phyloP scores from a whole-genome alignment of 2,888 invertebrate species.

The Caradrina kadenii region DNA sequence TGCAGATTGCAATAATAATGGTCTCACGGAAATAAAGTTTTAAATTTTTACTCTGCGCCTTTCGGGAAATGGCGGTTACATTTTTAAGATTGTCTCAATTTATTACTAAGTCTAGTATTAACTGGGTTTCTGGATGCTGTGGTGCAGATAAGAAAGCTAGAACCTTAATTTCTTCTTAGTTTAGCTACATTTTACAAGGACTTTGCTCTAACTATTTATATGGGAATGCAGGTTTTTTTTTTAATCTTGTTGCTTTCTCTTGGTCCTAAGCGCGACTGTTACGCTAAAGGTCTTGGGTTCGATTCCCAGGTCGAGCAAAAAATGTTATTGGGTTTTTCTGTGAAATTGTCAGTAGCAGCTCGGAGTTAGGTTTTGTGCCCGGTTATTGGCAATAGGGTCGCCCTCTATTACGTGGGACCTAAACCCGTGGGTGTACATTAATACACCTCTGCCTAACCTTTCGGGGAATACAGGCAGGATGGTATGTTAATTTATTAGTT shows the following conservation, averaged over 20 bases:
- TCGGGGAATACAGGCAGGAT: too few relatives aligned
- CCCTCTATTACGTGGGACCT: too few relatives aligned
- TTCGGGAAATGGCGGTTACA: conserved; percentile 8
- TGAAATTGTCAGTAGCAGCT: too few relatives aligned
- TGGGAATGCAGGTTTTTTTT: conserved; percentile 17
- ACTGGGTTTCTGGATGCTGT: conserved; percentile 23
- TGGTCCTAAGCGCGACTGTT: too few relatives aligned
- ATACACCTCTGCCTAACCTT: too few relatives aligned
- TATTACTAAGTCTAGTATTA: conserved; percentile 20
- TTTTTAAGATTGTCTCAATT: conserved; percentile 37
- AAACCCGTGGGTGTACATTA: too few relatives aligned
- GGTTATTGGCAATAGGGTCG: too few relatives aligned
- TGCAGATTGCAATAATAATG: conserved; percentile 7
- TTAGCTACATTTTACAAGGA: conserved; percentile 23
- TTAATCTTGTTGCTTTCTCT: too few relatives aligned
- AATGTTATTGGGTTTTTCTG: too few relatives aligned
- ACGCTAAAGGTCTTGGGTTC: too few relatives aligned
- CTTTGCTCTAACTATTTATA: neutral
- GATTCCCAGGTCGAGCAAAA: too few relatives aligned
- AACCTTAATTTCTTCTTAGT: conserved; percentile 19
- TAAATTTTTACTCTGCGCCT: neutral
- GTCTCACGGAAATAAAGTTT: conserved; percentile 3
- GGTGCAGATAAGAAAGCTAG: conserved; percentile 33
- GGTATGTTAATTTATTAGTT: conserved; percentile 30
- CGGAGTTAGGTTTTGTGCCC: too few relatives aligned